A percentile compares a stretch with the other conserved stretches of the same genome.
Conservation (phyloP, 2,797 vertebrate species). For the Brachyalestes nurse region DNA sequence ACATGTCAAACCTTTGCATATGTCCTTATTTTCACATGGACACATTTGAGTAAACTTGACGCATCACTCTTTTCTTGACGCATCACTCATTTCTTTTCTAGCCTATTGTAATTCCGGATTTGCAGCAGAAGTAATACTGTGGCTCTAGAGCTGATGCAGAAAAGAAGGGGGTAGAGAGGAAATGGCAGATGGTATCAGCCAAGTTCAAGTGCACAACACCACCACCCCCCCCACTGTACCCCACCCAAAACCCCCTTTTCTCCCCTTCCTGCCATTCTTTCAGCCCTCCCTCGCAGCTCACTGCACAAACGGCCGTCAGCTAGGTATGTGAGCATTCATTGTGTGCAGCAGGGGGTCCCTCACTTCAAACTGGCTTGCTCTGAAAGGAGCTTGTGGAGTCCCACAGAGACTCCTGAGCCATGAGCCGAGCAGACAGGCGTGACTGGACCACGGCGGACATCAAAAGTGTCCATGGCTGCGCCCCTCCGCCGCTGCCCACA, state of each 20-base stretch:
- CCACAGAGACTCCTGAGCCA: conserved; percentile 52
- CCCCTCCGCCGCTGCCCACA: conserved; percentile 33
- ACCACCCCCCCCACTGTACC: background rate
- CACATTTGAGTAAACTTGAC: background rate
- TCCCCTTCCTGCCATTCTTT: conserved; percentile 62
- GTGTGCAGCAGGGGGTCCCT: conserved; percentile 68
- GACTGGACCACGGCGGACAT: conserved; percentile 52
- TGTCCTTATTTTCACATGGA: background rate
- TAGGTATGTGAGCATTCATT: conserved; percentile 75
- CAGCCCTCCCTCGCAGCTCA: conserved; percentile 49
- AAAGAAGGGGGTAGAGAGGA: conserved; percentile 48
- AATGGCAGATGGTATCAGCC: conserved; percentile 61
- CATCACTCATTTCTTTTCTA: background rate
- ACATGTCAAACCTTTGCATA: too few species aligned
- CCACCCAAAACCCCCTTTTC: background rate
- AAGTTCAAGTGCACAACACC: conserved; percentile 55
- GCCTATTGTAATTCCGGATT: background rate
- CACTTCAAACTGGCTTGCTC: conserved; percentile 65
- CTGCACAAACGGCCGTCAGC: conserved; percentile 67
- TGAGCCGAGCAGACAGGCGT: conserved; percentile 64
- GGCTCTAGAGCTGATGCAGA: conserved; percentile 15
- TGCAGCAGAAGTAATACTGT: conserved; percentile 1
- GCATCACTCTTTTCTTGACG: background rate
- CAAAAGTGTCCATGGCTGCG: conserved; percentile 51
- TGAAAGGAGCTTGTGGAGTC: conserved; percentile 59